These are phyloP conservation scores for Myrmecobius fasciatus DNA, from an alignment of 2,113 vertebrate genomes.

Conservation along the genomic window DNA sequence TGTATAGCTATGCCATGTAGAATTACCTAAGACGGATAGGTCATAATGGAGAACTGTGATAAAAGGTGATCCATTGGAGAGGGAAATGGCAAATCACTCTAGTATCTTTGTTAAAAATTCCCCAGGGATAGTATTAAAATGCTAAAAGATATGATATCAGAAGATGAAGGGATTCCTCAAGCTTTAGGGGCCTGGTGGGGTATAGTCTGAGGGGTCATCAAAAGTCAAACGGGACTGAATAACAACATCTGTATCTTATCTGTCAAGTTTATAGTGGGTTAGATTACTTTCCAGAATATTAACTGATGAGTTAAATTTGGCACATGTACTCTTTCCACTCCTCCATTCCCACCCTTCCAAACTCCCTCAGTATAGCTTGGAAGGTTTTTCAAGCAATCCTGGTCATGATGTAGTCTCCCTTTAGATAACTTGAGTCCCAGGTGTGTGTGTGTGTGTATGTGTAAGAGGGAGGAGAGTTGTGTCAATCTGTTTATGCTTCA, in stretches of 20 bases:
- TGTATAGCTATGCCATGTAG: neutral
- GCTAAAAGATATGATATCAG: neutral
- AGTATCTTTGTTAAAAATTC: neutral
- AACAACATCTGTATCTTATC: neutral
- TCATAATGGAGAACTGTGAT: neutral
- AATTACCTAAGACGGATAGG: neutral
- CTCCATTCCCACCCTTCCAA: no score
- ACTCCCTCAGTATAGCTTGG: neutral
- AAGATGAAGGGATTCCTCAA: neutral
- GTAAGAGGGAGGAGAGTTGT: neutral
- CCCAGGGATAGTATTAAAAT: neutral
- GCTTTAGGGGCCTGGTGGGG: neutral
- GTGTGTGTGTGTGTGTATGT: neutral
- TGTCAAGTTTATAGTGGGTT: neutral
- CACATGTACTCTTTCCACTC: neutral
- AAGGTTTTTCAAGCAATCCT: neutral
- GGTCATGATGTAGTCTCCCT: neutral
- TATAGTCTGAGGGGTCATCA: neutral
- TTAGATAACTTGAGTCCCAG: neutral
- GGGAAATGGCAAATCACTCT: neutral
- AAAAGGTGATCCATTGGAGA: neutral
- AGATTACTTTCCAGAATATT: neutral
- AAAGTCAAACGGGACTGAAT: neutral
- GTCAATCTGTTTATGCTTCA: neutral
- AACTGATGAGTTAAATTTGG: neutral